These are phyloP conservation scores for Solea senegalensis DNA, from an alignment of 2,113 vertebrate genomes.

Conservation along the genomic window DNA sequence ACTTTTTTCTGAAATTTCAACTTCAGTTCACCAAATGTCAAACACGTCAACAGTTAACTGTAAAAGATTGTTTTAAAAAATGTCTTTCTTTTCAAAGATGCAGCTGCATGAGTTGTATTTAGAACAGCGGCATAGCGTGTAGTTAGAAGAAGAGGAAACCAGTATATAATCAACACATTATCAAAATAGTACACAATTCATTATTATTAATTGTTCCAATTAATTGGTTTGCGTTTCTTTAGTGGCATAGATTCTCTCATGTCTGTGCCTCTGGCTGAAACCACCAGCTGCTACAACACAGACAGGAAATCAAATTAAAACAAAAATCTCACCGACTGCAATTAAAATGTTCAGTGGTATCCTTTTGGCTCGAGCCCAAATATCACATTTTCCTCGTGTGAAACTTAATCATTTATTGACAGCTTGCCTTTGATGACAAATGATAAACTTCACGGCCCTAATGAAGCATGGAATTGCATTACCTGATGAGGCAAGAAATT, in stretches of 20 bases:
- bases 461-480: slow-evolving; percentile 86
- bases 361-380: slow-evolving; percentile 65
- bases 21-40: no score
- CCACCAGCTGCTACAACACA: slow-evolving; percentile 45
- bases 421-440: slow-evolving; percentile 84
- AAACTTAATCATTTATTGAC: slow-evolving; percentile 84
- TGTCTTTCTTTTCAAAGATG: no score
- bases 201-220: slow-evolving; percentile 19
- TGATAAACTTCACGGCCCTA: slow-evolving; percentile 84
- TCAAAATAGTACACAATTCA: slow-evolving; percentile 21
- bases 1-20: no score
- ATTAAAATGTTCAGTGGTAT: slow-evolving; percentile 70
- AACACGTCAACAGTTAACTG: no score
- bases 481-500: slow-evolving; percentile 83
- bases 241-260: slow-evolving; percentile 42
- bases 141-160: not conserved
- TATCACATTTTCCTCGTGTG: slow-evolving; percentile 80
- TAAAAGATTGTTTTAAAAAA: no score
- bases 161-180: slow-evolving; percentile 37
- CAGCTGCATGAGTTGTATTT: no score
- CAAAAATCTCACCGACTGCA: slow-evolving; percentile 54
- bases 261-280: slow-evolving; percentile 52
- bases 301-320: slow-evolving; percentile 64
- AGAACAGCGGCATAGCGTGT: no score
- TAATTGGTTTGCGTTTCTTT: slow-evolving; percentile 44